Conservation (phyloP, 2,888 invertebrate species). For the Aleiodes alternator region DNA sequence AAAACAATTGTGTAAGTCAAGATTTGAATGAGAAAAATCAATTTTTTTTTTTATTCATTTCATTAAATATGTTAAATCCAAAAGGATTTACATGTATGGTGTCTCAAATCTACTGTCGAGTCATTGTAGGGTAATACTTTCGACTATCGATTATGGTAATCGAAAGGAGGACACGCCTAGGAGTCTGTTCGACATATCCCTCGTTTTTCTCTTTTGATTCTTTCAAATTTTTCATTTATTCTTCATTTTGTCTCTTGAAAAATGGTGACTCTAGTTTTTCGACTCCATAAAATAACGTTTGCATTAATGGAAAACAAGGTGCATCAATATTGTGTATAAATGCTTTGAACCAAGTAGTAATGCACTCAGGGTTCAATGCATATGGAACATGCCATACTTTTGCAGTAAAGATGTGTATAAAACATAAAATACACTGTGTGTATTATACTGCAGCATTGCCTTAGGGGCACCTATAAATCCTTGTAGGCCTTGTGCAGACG, state of each 20-base stretch:
- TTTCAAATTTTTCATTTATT: not conserved
- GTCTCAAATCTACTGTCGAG: conserved; percentile 47
- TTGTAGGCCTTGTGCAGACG: conserved; percentile 60
- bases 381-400: conserved; percentile 41
- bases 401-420: not conserved
- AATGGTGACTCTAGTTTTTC: not conserved
- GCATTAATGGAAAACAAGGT: too few relatives aligned
- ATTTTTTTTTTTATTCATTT: conserved; percentile 18
- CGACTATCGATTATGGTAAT: conserved; percentile 69
- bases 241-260: not conserved
- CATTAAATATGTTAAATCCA: conserved; percentile 62
- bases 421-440: conserved; percentile 43
- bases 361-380: not conserved
- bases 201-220: not conserved
- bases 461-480: conserved; percentile 66
- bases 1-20: too few relatives aligned
- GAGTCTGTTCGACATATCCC: conserved; percentile 50
- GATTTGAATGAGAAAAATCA: not conserved
- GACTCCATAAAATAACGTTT: not conserved
- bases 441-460: conserved; percentile 48
- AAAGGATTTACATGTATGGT: conserved; percentile 27
- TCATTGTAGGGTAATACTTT: conserved; percentile 51
- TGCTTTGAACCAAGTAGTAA: not conserved
- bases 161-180: conserved; percentile 66
- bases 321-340: conserved; percentile 2